Percentiles rank a stretch among this genome's conserved stretches.
Evolutionary conservation across 23 tunicate species (phyloP).

Genomic region (Corella eumyota): DNA sequence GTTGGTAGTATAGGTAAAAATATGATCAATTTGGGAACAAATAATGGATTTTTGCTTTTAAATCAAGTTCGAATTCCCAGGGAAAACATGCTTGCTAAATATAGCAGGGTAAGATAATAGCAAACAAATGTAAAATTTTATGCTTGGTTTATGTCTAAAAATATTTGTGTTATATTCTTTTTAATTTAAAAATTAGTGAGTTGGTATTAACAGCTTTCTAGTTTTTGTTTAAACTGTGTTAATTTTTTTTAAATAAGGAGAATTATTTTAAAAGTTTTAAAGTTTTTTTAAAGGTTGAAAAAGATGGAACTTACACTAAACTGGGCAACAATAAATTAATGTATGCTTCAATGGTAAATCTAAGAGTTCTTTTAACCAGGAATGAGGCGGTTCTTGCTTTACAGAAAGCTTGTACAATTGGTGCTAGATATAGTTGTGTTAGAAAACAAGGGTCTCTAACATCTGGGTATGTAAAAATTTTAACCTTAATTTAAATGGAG

Average conservation of each 20-base stretch:
- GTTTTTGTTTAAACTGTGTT: no score
- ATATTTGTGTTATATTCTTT: no score
- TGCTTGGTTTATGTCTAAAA: background rate
- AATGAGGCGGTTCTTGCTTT: conserved; percentile 20
- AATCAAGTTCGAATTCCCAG: conserved; percentile 58
- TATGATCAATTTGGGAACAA: conserved; percentile 25
- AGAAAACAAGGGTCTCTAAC: conserved; percentile 56
- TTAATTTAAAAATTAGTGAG: no score
- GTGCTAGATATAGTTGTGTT: conserved; percentile 56
- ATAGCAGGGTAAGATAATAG: conserved; percentile 41
- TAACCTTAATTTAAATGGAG: no score
- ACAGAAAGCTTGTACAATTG: conserved; percentile 74
- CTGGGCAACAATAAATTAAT: conserved; percentile 42
- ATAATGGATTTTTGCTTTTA: conserved; percentile 61
- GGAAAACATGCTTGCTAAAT: conserved; percentile 65
- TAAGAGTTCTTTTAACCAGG: conserved; percentile 38
- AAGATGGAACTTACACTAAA: conserved; percentile 51
- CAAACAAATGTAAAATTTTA: background rate
- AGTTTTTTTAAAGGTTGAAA: conserved; percentile 25
- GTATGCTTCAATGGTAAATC: conserved; percentile 73
- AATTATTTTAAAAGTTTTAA: background rate
- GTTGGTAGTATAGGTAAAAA: conserved; percentile 67
- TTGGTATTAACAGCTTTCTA: no score
- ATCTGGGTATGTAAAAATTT: conserved; percentile 20
- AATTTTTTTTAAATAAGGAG: background rate